A percentile compares a stretch with the other conserved stretches of the same genome.
Evolutionary conservation across 2,888 invertebrate species (phyloP).

Genomic region (Stenodema calcarata): DNA sequence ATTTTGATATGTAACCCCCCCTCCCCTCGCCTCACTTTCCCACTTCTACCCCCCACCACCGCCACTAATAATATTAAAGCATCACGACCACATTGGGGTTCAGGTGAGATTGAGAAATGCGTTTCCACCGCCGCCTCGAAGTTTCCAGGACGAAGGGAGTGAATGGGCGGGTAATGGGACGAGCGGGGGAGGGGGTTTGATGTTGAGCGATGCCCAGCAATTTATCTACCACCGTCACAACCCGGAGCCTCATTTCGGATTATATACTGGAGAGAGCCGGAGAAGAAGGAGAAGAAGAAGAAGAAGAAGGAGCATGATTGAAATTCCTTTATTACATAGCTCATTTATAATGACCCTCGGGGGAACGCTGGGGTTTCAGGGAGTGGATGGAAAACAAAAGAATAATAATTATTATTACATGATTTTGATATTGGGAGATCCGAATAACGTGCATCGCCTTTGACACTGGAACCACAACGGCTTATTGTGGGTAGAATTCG

Average conservation of each 20-base stretch:
- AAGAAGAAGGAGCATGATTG: slow-evolving; percentile 19
- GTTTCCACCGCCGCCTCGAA: slow-evolving; percentile 18
- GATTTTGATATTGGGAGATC: too few species aligned
- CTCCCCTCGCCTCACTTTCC: too few species aligned
- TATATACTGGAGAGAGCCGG: slow-evolving; percentile 30
- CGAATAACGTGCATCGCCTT: too few species aligned
- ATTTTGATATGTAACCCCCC: too few species aligned
- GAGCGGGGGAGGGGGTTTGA: slow-evolving; percentile 44
- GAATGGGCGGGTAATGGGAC: not conserved
- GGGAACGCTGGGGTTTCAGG: not conserved
- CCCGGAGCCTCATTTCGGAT: slow-evolving; percentile 45
- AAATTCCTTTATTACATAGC: slow-evolving; percentile 40
- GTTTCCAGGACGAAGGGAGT: not conserved
- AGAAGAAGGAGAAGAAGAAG: not conserved
- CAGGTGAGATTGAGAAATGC: slow-evolving; percentile 45
- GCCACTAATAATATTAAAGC: too few species aligned
- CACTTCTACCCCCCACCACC: too few species aligned
- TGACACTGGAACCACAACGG: too few species aligned
- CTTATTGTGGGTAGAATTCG: too few species aligned
- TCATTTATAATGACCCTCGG: slow-evolving; percentile 2
- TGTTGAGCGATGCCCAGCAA: slow-evolving; percentile 36
- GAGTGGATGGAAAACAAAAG: too few species aligned
- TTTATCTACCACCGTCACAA: slow-evolving; percentile 44
- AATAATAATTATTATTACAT: not conserved
- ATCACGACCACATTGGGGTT: not conserved